Conservation (phyloP, 2,113 vertebrate genomes). For the Halichoeres trimaculatus region DNA sequence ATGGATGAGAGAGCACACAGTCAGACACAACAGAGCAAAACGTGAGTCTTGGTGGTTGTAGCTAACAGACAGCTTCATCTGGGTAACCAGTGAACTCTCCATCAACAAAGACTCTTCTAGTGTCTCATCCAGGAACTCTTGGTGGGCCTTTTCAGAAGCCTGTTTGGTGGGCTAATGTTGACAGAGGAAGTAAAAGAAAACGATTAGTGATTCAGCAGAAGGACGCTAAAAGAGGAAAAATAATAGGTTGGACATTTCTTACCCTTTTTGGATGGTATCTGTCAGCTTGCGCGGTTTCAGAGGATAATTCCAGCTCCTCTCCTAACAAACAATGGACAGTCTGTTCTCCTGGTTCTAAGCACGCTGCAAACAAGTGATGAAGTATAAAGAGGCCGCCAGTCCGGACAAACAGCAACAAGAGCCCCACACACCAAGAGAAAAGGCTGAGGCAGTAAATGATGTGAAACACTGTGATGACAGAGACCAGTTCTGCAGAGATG, state of each 20-base stretch:
- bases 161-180: neutral
- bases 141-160: neutral
- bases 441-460: neutral
- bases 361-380: conserved; percentile 16
- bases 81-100: too few species aligned
- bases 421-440: conserved; percentile 2
- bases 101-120: too few species aligned
- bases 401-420: neutral
- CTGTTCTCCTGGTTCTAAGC: conserved; percentile 4
- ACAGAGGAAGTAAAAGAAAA: neutral
- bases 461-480: conserved; percentile 18
- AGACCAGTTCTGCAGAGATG: neutral
- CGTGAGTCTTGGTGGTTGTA: too few species aligned
- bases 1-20: too few species aligned
- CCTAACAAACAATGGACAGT: conserved; percentile 11
- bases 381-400: neutral
- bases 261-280: conserved; percentile 13
- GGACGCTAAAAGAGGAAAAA: neutral
- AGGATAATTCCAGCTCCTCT: conserved; percentile 23
- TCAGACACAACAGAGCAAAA: too few species aligned
- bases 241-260: neutral
- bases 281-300: too few species aligned
- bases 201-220: neutral
- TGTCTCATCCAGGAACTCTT: neutral
- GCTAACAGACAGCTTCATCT: neutral